Base-by-base conservation (phyloP, 1,140 invertebrate species). In the Drosophila orosa region DNA sequence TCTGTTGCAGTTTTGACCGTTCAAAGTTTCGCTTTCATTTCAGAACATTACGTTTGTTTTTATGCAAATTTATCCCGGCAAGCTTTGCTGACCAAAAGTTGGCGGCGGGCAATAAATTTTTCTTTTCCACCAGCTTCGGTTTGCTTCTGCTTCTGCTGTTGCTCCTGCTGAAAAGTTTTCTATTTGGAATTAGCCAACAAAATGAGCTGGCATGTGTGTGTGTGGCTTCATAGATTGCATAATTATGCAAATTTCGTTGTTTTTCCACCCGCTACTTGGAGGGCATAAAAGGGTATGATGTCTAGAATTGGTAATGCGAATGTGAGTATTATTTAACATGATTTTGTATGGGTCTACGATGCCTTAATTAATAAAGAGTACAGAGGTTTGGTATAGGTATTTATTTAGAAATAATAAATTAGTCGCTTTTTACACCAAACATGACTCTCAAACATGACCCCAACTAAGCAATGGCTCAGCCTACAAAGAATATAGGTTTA, bases 181-280 rank as follows among this genome's bases (percentile, higher is more conserved):
- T 69, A 57, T 71, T 71, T 69, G 73, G 79, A 87, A 83, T 86
- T 87, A 73, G 83, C 79, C 71, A 59, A 63, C 80, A 71, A 85
- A 82, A 69, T 79, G 74, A 50, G 76, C 45, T 78, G 48, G 57
- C 39, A 35, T 62, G 33, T 57, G 56, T 40, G 63, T 50, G 75
- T 55, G 40, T 56, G 61, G 44, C 44, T 44, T 77, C 56, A 73
- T 84, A 87, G 84, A 87, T 87, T 87, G 84, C 84, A 87, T 87
- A 87, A 87, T 87, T 89, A 89, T 87, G 84, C 80, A 89, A 87
- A 87, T 87, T 86, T 74, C 62, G 50, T 65, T 74, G 59, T 74
- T 74, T 54, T 63, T 74, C 31, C 33, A 48, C 65, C 67, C 67
- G 27, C 65, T 31, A 67, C 35, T 45, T 55, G 42, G 29, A 7